Evolutionary conservation across 2,113 vertebrate genomes (phyloP).

Genomic region (Neogale vison): DNA sequence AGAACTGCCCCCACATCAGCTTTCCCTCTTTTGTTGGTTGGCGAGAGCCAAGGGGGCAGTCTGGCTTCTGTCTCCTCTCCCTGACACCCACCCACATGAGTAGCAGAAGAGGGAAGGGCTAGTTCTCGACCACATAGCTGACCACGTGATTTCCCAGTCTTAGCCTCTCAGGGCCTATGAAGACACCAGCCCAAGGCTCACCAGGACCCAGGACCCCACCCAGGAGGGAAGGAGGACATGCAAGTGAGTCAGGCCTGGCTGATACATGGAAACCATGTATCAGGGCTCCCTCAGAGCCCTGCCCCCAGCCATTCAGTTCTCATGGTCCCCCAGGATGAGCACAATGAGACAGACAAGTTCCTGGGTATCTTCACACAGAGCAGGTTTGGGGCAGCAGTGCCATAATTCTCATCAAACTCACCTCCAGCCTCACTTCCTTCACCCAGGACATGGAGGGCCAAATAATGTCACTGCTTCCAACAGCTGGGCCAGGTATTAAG

Average conservation of each 20-base stretch:
- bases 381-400: fast-evolving
- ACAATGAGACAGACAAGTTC: fast-evolving
- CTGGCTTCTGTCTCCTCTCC: background rate
- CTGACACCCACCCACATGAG: background rate
- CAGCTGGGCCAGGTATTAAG: too few species aligned
- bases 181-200: fast-evolving
- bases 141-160: background rate
- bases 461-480: too few species aligned
- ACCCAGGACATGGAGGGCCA: background rate
- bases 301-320: fast-evolving
- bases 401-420: fast-evolving
- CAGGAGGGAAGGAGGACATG: background rate
- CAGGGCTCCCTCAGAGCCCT: too few species aligned
- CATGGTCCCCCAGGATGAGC: background rate
- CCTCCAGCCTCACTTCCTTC: background rate
- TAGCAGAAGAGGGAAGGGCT: background rate
- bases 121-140: background rate
- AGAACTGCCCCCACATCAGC: background rate
- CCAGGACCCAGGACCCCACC: background rate
- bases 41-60: fast-evolving
- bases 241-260: background rate
- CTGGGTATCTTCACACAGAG: too few species aligned
- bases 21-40: background rate
- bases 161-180: background rate
- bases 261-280: fast-evolving